Evolutionary conservation across 2,888 invertebrate genomes (phyloP), one percentile per base, ranked within the genome.

Genomic region (Caenorhabditis sp.): DNA sequence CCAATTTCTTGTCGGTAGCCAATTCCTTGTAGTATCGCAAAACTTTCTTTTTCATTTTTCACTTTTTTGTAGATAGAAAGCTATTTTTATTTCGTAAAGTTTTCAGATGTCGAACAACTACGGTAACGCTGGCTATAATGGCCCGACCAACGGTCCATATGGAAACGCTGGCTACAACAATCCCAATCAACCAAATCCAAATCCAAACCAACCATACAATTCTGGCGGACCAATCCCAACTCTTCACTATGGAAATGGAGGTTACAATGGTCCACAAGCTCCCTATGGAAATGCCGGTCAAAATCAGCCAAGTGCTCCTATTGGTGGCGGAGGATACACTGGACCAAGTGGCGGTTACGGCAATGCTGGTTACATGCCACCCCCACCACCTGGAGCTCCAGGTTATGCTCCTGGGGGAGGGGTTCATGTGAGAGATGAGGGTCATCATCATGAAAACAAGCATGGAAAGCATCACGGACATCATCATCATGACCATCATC

Each of bases 81-180:
- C 9, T 32, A 6, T 32, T 32, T 9, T 9, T 32, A 32, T 9
- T 32, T 32, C 9, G 5, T 32, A 53, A 20, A 20, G 9, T 51
- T 44, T 50, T 50, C n/a, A 77, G 62, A 64, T 79, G 78, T 64
- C 78, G 8, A 51, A 79, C 65, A 79, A 79, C 53, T 79, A 79
- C 53, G 78, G 78, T n/a, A 79, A 79, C 58, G 78, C 78, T 11
- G 78, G 78, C 4, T 79, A 70, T 60, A 79, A 71, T 20, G 78
- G 78, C 0, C 78, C 78, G 1, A 47, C 47, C n/a, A 71, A 65
- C 18, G 70, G 70, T 4, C 70, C 70, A 0, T 53, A 79, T 47
- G 65, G 70, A 28, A 71, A 64, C 15, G 76, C 76, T 53, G 76
- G 76, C n/a, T 76, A 76, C 28, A 76, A 76, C 28, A 51, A 22